Evolutionary conservation across 1,140 invertebrate genomes (phyloP), one percentile per base, ranked within the genome.

Genomic region (Lucilia cuprina): DNA sequence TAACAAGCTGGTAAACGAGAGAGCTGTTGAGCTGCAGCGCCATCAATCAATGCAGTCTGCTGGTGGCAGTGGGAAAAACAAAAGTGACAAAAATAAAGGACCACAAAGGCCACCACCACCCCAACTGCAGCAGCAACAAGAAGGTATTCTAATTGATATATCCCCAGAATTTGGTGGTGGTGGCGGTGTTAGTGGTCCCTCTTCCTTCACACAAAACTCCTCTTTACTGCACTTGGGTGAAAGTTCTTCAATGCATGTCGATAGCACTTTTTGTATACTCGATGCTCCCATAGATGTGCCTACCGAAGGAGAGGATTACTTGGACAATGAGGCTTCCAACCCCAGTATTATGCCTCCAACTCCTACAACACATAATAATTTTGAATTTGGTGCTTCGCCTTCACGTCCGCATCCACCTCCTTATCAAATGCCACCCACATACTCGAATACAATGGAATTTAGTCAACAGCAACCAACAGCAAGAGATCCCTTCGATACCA

Each of bases 221-320:
- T 21, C 77, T 19, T 30, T 80, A 21, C 17, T 80, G 41, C 77
- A 80, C 21, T 80, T 80, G 77, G 86, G 86, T 8, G 88, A 89
- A 55, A 89, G 86, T 75, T 77, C 85, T 5, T 88, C 89, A 3
- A 75, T 90, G 49, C 87, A 90, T 83, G 50, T 86, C 84, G 85
- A 88, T 86, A 90, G 86, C 82, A 87, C 88, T 0, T 91, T 94
- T 13, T 96, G 95, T 60, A 93, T 96, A 84, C 90, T 96, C 0
- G 96, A 96, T 88, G 95, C 96, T 85, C 95, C 95, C 0, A 96
- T 96, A 74, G 95, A 96, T 88, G 93, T 94, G 70, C 93, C 93
- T 49, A 92, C 92, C 47, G 90, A 91, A 83, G 86, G 85, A 84
- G 87, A 87, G 12, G 41, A 75, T 10, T 83, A 35, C 14, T 50